Base-by-base conservation (phyloP, 2,113 vertebrate genomes). In the Nesogale talazaci region DNA sequence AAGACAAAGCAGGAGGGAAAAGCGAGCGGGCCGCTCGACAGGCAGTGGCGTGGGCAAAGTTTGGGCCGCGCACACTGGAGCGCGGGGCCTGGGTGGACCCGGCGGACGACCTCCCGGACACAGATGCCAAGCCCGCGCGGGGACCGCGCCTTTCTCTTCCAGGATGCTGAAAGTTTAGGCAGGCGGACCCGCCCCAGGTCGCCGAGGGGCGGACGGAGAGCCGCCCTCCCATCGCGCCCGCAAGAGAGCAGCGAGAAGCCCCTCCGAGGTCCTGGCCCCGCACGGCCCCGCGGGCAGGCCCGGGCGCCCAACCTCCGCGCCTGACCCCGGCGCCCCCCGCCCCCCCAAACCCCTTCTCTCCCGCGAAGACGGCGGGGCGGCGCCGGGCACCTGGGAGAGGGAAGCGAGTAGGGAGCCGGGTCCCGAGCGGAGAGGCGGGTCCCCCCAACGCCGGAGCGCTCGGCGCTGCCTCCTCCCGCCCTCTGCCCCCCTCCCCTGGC, bases 271-370 rank as follows among this genome's bases (percentile, higher is more conserved):
- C 86, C 57, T 2, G 63, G 65, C 31, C 85, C 27, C 74, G 4
- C 11, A 19, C 1, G 36, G 86, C 56, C 23, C 6, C 0, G 57
- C 38, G 20, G 67, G 34, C 63, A 80, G 92, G 92, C 70, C 59
- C 0, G 4, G 22, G 6, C 2, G 31, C 2, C 1, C 52, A 9
- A 19, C 2, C 17, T 8, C 40, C 0, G 42, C 22, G 36, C 80
- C n/a, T 20, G 19, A 70, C 56, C 72, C 65, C 52, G 34, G 8
- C 14, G 0, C 74, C 76, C 23, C 76, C 61, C 36, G 57, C 2
- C 38, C 16, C 46, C 8, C n/a, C 14, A 76, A n/a, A n/a, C n/a
- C n/a, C 22, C 23, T 36, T 59, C 6, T 31, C 29, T 56, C 63
- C 75, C 6, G 27, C 4, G 69, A 1, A 20, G 20, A 22, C 36